These are phyloP conservation scores for Orchesella cincta DNA, from an alignment of 1,140 invertebrate genomes.

Conservation along the genomic window DNA sequence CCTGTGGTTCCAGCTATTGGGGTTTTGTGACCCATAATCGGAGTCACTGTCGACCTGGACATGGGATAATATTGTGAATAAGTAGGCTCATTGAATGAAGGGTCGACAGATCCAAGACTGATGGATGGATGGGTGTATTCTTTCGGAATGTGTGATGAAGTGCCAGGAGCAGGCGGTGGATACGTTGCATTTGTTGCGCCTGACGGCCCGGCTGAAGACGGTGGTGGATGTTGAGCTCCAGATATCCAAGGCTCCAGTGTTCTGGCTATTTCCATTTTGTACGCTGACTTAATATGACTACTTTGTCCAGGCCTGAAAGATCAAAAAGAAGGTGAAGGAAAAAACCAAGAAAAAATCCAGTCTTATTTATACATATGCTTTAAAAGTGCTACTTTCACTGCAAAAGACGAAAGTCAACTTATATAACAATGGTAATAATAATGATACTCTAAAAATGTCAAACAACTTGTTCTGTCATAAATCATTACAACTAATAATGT, in stretches of 20 bases:
- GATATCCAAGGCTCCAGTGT: constrained; percentile 63
- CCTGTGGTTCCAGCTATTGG: constrained; percentile 6
- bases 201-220: constrained; percentile 39
- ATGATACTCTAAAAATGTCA: too few relatives aligned
- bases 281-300: constrained; percentile 66
- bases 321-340: constrained; percentile 37
- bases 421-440: too few relatives aligned
- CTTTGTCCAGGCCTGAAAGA: constrained; percentile 60
- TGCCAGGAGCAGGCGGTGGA: constrained; percentile 29
- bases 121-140: constrained; percentile 50
- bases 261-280: constrained; percentile 66
- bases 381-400: too few relatives aligned
- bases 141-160: constrained; percentile 46
- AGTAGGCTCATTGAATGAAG: constrained; percentile 48
- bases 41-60: constrained; percentile 47
- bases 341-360: neutral
- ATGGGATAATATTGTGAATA: constrained; percentile 51
- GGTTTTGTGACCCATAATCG: constrained; percentile 37
- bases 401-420: too few relatives aligned
- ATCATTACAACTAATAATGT: neutral
- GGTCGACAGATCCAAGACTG: constrained; percentile 45
- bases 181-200: constrained; percentile 37
- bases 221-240: constrained; percentile 33
- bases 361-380: too few relatives aligned
- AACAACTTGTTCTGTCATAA: neutral